Percentiles rank a stretch among this genome's conserved stretches.
phyloP scores from a whole-genome alignment of 2,888 invertebrate genomes.

The Galeruca laticollis region DNA sequence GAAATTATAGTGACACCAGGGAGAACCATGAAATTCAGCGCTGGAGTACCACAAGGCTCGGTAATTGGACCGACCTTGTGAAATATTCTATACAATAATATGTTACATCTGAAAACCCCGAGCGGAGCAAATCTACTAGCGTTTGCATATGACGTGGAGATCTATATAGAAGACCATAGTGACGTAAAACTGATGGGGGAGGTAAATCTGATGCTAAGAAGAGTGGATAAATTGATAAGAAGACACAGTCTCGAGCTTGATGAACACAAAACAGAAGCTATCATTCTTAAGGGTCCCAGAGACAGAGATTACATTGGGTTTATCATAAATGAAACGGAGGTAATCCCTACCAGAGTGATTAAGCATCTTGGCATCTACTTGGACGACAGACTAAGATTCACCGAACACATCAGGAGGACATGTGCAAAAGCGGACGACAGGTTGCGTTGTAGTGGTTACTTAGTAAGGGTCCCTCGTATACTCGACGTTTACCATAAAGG shows the following conservation, averaged over 20 bases:
- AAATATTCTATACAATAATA: too few species aligned
- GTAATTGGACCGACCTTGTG: too few species aligned
- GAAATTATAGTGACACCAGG: too few species aligned
- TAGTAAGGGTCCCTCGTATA: too few species aligned
- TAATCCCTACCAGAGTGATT: not conserved
- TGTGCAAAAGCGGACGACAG: not conserved
- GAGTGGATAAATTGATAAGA: not conserved
- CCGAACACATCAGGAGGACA: not conserved
- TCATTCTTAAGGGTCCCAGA: not conserved
- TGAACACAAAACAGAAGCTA: not conserved
- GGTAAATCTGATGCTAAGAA: not conserved
- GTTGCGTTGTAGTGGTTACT: too few species aligned
- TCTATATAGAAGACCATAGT: not conserved
- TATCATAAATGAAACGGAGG: not conserved
- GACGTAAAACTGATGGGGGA: not conserved
- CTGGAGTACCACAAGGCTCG: too few species aligned
- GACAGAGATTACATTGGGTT: not conserved
- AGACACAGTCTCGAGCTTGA: not conserved
- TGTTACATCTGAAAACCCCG: not conserved
- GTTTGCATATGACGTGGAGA: not conserved
- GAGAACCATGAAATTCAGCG: too few species aligned
- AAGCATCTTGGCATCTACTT: not conserved
- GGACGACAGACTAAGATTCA: not conserved
- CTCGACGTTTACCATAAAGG: too few species aligned
- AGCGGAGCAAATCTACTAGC: not conserved